Conservation (phyloP, 2,888 invertebrate species). For the Serrognathus titanus region DNA sequence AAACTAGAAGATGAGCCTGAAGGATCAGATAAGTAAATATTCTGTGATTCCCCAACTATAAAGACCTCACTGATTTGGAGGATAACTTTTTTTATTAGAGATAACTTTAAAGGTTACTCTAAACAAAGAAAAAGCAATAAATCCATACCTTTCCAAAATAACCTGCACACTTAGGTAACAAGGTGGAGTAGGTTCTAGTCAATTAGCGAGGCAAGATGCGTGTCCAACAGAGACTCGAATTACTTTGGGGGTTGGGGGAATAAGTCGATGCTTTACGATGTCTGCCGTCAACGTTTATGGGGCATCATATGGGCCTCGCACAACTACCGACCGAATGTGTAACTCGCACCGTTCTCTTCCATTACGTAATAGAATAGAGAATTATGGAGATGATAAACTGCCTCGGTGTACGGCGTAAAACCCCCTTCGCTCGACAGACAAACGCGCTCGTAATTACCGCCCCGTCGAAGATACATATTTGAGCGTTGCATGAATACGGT, state of each 20-base stretch:
- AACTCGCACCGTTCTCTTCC: slow-evolving; percentile 8
- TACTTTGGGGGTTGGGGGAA: slow-evolving; percentile 11
- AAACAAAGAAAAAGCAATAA: neutral
- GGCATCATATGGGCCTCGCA: slow-evolving; percentile 15
- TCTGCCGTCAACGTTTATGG: slow-evolving; percentile 16
- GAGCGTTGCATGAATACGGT: neutral
- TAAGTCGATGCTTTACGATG: slow-evolving; percentile 16
- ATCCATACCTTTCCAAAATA: neutral
- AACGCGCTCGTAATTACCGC: neutral
- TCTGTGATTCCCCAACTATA: too few relatives aligned
- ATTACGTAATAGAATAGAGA: slow-evolving; percentile 13
- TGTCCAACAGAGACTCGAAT: slow-evolving; percentile 18
- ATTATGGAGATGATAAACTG: slow-evolving; percentile 12
- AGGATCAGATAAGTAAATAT: too few relatives aligned
- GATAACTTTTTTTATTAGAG: too few relatives aligned
- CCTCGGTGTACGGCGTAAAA: neutral
- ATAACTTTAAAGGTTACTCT: neutral
- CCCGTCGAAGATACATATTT: neutral
- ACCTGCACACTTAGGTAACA: slow-evolving; percentile 3
- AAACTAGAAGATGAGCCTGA: too few relatives aligned
- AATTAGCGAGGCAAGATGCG: slow-evolving; percentile 17
- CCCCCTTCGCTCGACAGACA: neutral
- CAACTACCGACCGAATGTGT: slow-evolving; percentile 4
- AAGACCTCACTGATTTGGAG: too few relatives aligned
- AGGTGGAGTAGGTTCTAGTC: slow-evolving; percentile 13